phyloP scores from a whole-genome alignment of 2,797 vertebrate genomes.

The Harpagifer antarcticus region DNA sequence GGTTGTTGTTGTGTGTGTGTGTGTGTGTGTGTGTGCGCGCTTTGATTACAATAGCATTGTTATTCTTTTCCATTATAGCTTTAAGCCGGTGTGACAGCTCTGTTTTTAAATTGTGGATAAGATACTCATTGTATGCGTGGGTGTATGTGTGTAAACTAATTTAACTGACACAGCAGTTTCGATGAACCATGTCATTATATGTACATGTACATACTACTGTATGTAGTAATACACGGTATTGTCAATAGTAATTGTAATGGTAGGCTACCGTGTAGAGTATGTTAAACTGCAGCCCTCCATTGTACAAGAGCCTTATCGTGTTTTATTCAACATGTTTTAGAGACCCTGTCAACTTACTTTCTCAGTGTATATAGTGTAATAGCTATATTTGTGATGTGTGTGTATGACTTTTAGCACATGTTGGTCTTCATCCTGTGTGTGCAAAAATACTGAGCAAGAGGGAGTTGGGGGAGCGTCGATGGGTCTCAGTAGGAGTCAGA shows the following conservation, averaged over 20 bases:
- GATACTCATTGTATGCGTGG: constrained; percentile 2
- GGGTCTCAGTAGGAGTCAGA: constrained; percentile 88
- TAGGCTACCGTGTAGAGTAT: not conserved
- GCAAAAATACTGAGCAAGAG: constrained; percentile 55
- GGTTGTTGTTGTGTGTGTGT: constrained; percentile 10
- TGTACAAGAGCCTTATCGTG: not conserved
- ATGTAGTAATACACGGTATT: not conserved
- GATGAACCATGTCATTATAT: constrained; percentile 23
- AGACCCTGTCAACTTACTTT: constrained; percentile 16
- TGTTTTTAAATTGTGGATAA: constrained; percentile 44
- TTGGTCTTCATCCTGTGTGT: constrained; percentile 53
- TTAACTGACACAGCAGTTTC: not conserved
- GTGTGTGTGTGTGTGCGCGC: too few relatives aligned
- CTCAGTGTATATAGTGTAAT: constrained; percentile 14
- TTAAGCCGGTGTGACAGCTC: constrained; percentile 40
- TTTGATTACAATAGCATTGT: constrained; percentile 42
- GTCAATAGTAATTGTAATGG: not conserved
- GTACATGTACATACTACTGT: not conserved
- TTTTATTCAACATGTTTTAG: not conserved
- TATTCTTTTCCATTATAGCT: constrained; percentile 45
- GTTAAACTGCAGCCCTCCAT: not conserved
- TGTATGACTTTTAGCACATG: constrained; percentile 37
- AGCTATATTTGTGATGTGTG: constrained; percentile 23
- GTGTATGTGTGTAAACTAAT: constrained; percentile 25
- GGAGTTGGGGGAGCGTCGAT: constrained; percentile 80